phyloP scores from a whole-genome alignment of 1,140 invertebrate species.

The Cephus cinctus region DNA sequence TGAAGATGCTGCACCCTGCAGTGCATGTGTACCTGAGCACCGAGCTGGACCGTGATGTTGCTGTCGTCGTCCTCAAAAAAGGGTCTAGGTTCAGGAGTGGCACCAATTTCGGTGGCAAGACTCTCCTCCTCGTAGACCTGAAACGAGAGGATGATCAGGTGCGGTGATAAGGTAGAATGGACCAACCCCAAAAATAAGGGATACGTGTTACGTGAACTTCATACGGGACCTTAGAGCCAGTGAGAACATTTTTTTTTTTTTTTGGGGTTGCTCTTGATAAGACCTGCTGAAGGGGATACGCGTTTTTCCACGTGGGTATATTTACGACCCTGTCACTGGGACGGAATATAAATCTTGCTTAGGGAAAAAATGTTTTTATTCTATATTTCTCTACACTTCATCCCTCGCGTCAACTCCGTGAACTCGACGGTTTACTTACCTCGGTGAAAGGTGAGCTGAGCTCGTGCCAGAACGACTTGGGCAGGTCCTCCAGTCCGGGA shows the following conservation, averaged over 20 bases:
- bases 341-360: too few relatives aligned
- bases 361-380: too few relatives aligned
- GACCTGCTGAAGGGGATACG: too few relatives aligned
- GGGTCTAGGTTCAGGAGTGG: slow-evolving; percentile 57
- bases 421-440: slow-evolving; percentile 33
- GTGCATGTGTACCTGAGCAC: slow-evolving; percentile 61
- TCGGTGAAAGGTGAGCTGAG: slow-evolving; percentile 63
- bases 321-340: too few relatives aligned
- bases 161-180: background rate
- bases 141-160: slow-evolving; percentile 6
- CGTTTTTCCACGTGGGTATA: too few relatives aligned
- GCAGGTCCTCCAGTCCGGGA: slow-evolving; percentile 52
- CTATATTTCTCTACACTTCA: too few relatives aligned
- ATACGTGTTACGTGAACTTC: too few relatives aligned
- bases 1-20: slow-evolving; percentile 65
- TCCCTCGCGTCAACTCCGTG: too few relatives aligned
- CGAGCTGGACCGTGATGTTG: slow-evolving; percentile 64
- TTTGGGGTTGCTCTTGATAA: too few relatives aligned
- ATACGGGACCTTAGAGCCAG: too few relatives aligned
- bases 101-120: slow-evolving; percentile 47
- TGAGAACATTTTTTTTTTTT: too few relatives aligned
- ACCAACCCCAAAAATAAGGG: too few relatives aligned
- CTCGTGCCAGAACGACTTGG: slow-evolving; percentile 62
- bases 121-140: slow-evolving; percentile 53
- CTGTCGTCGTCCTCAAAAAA: slow-evolving; percentile 58